Base-by-base conservation (phyloP, 2,797 vertebrate genomes). In the Platalea minor region DNA sequence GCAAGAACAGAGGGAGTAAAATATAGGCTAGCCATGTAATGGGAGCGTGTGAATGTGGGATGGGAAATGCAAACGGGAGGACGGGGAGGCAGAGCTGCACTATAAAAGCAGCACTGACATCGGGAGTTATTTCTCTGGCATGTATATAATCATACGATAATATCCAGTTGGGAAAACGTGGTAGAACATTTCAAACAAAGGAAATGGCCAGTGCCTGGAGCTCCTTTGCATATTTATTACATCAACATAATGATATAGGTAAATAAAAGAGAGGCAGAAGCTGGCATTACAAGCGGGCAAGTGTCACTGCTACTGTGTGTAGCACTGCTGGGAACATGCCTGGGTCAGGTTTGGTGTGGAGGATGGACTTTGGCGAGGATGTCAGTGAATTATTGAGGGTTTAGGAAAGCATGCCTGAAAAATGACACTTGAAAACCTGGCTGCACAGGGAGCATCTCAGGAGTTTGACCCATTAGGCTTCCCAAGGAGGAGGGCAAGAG, bases 231-330 rank as follows among this genome's bases (percentile, higher is more conserved):
- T 91, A 5, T 96, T 94, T 96, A 93, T 96, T 93, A 61, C 86
- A 92, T 57, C 70, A 89, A 85, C 95, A 92, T 95, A 96, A 96
- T 96, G 91, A 96, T 85, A 96, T 0, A 94, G 96, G 64, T 88
- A 57, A 95, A 94, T 56, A 54, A 69, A 78, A 85, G 81, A 64
- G 85, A 92, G 83, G 72, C 90, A 72, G 86, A 91, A 29, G 70
- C 31, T 90, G 88, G 48, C 2, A 1, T 89, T 70, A 60, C 0
- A 12, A 91, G 92, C 0, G 17, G 24, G 53, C 7, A 41, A 95
- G 74, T 5, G 17, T 76, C 1, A 0, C 74, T 59, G 90, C 94
- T 93, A 53, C 94, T 21, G 48, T n/a, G 45, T 4, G 56, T 67
- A 54, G 59, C 63, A 1, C 46, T 69, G 74, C 65, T 87, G 91